phyloP scores from a whole-genome alignment of 2,113 vertebrate genomes.

The Spea multiplicata region DNA sequence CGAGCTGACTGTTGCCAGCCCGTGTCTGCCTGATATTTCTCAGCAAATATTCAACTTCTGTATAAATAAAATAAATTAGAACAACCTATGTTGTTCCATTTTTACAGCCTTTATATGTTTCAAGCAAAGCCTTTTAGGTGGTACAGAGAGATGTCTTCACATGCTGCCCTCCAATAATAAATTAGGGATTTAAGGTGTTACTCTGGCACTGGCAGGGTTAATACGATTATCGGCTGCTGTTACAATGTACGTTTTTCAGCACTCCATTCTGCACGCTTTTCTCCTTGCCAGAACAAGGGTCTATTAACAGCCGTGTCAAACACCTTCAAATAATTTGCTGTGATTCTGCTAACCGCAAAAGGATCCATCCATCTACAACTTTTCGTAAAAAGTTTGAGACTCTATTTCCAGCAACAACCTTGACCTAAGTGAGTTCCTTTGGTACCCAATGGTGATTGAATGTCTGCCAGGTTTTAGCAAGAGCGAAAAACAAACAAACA shows the following conservation, averaged over 20 bases:
- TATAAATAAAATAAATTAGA: too few species aligned
- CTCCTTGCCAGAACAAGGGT: neutral
- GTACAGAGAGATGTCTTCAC: too few species aligned
- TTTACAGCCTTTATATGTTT: too few species aligned
- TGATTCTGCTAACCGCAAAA: neutral
- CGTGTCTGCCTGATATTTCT: too few species aligned
- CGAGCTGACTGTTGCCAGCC: too few species aligned
- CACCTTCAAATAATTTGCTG: constrained; percentile 7
- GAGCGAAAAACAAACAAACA: neutral
- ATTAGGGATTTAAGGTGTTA: too few species aligned
- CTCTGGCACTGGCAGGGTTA: neutral
- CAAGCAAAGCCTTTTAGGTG: too few species aligned
- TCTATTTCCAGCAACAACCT: neutral
- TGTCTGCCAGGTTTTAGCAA: neutral
- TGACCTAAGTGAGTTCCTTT: neutral
- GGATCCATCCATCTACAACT: constrained; percentile 9
- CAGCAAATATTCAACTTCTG: too few species aligned
- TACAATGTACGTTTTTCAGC: neutral
- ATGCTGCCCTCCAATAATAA: too few species aligned
- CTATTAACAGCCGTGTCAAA: constrained; percentile 16
- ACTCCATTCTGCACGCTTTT: neutral
- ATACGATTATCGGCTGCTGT: neutral
- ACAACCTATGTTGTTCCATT: too few species aligned
- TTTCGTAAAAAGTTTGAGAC: neutral
- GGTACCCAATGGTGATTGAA: neutral